Conservation (phyloP, 2,113 vertebrate genomes). For the Lophotis ruficrista region DNA sequence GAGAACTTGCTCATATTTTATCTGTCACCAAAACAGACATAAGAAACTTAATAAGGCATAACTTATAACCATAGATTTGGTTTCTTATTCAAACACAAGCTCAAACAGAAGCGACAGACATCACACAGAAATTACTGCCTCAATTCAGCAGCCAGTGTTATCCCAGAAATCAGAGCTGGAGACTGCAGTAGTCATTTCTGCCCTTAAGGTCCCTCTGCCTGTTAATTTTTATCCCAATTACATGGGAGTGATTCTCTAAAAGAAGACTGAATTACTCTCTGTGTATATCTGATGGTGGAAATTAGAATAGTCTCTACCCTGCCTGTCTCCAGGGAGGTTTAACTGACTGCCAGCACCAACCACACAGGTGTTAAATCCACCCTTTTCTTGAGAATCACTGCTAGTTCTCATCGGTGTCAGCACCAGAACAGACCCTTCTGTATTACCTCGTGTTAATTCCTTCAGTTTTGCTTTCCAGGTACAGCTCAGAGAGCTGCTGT, state of each 20-base stretch:
- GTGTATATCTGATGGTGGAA: background rate
- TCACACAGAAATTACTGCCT: background rate
- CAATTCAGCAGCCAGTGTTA: background rate
- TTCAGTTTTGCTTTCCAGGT: background rate
- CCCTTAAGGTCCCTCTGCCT: background rate
- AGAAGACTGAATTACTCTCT: background rate
- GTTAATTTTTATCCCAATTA: slow-evolving; percentile 26
- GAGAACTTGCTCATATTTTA: background rate
- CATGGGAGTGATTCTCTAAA: background rate
- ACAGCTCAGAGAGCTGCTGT: background rate
- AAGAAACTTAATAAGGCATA: background rate
- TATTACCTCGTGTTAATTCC: background rate
- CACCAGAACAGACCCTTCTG: background rate
- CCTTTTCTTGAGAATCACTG: background rate
- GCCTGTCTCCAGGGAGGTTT: background rate
- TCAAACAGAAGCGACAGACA: background rate
- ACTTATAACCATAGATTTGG: background rate
- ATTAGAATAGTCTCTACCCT: background rate
- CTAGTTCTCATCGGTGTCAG: background rate
- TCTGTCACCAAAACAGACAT: background rate
- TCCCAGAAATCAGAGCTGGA: slow-evolving; percentile 27
- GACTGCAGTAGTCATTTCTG: background rate
- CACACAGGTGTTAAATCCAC: background rate
- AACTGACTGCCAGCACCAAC: background rate
- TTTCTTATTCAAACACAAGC: background rate